Percentiles rank a stretch among this genome's conserved stretches.
These are phyloP conservation scores for Anguilla japonica DNA, from an alignment of 2,113 vertebrate genomes.

Conservation along the genomic window DNA sequence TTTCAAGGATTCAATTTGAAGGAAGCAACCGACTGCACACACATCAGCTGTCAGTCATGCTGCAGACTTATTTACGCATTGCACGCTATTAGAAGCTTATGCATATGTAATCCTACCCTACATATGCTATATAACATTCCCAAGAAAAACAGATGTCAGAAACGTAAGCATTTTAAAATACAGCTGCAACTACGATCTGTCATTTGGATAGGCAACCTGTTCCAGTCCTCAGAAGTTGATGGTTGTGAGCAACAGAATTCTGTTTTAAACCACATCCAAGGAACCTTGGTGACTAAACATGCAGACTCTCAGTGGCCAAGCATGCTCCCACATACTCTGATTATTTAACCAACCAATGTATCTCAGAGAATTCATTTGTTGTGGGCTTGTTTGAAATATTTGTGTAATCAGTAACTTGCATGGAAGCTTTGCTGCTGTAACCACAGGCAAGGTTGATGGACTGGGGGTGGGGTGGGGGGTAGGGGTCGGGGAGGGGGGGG, in stretches of 20 bases:
- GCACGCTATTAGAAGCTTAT: background rate
- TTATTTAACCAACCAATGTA: background rate
- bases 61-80: background rate
- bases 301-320: background rate
- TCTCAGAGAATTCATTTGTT: background rate
- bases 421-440: background rate
- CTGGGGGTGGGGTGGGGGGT: background rate
- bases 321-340: background rate
- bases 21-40: background rate
- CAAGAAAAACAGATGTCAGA: background rate
- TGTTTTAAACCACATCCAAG: background rate
- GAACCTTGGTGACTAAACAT: background rate
- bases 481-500: no score
- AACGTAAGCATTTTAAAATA: background rate
- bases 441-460: background rate
- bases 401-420: background rate
- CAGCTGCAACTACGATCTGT: background rate
- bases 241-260: background rate
- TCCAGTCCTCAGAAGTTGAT: background rate
- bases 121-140: no score
- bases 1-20: background rate
- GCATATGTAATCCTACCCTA: background rate
- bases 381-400: background rate
- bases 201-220: no score
- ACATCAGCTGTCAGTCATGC: background rate